A percentile compares a stretch with the other conserved stretches of the same genome.
phyloP scores from a whole-genome alignment of 2,888 invertebrate species.

The Polydesmus complanatus region DNA sequence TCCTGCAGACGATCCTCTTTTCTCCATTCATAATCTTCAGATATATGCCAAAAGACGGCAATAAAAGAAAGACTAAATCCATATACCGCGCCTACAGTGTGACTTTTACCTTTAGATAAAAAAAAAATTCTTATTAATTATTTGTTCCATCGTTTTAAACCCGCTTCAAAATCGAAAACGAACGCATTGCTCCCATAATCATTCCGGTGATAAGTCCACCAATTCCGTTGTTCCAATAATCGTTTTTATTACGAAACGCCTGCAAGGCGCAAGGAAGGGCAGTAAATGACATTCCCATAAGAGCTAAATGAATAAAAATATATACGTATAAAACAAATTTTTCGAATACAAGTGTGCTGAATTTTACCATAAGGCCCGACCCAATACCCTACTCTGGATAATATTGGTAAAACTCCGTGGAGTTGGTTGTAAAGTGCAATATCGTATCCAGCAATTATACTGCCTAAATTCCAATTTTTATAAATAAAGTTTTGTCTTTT shows the following conservation, averaged over 20 bases:
- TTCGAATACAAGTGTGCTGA: neutral
- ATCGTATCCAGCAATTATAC: neutral
- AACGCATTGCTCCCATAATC: neutral
- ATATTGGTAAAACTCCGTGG: neutral
- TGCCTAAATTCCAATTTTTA: neutral
- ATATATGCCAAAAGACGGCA: too few relatives aligned
- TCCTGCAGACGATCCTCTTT: too few relatives aligned
- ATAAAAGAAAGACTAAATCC: too few relatives aligned
- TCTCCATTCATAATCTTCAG: too few relatives aligned
- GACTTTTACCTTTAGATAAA: too few relatives aligned
- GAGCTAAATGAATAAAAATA: neutral
- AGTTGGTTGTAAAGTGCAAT: neutral
- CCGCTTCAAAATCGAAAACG: too few relatives aligned
- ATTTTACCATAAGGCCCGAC: neutral
- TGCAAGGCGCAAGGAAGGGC: neutral
- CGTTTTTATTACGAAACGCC: neutral
- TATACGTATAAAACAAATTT: neutral
- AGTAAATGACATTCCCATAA: neutral
- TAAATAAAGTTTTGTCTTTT: neutral
- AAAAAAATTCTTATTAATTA: too few relatives aligned
- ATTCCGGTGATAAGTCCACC: neutral
- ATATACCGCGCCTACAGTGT: too few relatives aligned
- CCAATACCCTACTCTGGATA: neutral
- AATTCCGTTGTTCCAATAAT: neutral
- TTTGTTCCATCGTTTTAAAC: too few relatives aligned